Base-by-base conservation (phyloP, 2,797 vertebrate genomes). In the Hydrophis major region DNA sequence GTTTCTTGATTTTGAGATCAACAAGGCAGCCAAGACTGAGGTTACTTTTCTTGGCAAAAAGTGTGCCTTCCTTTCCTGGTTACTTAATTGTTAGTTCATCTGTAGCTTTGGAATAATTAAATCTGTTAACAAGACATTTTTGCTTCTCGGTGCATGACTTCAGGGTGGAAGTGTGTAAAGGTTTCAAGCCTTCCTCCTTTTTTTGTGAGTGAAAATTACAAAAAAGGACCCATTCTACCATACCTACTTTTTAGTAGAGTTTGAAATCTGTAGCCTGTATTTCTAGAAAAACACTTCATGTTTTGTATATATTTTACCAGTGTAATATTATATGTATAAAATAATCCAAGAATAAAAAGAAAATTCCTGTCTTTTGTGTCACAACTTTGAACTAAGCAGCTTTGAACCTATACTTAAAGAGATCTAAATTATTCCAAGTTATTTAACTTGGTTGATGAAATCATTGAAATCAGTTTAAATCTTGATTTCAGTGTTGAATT, bases 281-380 rank as follows among this genome's bases (percentile, higher is more conserved):
- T 89, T 56, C 57, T 91, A 91, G 57, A 91, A 47, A 55, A 47
- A 20, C 25, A 88, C 22, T 91, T 12, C 25, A 47, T 47, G 32
- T 66, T 60, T 91, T 66, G 50, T 93, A 86, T 57, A 88, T 42
- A 53, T 92, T 89, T 93, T 91, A 42, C 50, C 87, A 86, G 20
- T 89, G 27, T 88, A 89, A 89, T 63, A 59, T 56, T 47, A 50
- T 93, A 20, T 86, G 14, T 91, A 78, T 88, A 88, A 90, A 92
- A 93, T 89, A 91, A 53, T 63, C 83, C 89, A 47, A 69, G 66
- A 93, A 91, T 87, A 59, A 88, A 78, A 91, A 91, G 61, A 22
- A 32, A 93, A 47, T 87, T 28, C 63, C 22, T 27, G n/a, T 42
- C 53, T 37, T 74, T 89, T 74, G 25, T 89, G 18, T 86, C 28